Base-by-base conservation (phyloP, 37 sponge, comb jelly and placozoan genomes). In the Oscarella lobularis region DNA sequence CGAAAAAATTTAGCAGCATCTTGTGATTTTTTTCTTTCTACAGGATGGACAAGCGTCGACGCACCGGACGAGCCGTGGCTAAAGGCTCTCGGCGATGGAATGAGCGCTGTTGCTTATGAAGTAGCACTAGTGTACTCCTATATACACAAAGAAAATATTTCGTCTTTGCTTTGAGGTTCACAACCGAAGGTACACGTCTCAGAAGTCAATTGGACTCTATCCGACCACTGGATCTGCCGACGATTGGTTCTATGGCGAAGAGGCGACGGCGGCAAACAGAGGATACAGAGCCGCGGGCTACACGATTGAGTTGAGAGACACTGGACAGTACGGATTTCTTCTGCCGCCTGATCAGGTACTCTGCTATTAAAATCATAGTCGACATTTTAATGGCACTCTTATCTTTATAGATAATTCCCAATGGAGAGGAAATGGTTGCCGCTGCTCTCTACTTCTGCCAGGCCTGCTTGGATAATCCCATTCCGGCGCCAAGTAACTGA, bases 271-370 rank as follows among this genome's bases (percentile, higher is more conserved):
- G 3, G 74, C 38, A 34, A 87, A 87, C 38, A 39, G 71, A n/a
- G 83, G 67, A 5, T 83, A 80, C 41, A 40, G 87, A 27, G 67
- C 87, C 38, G 87, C 81, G 29, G 80, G 81, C 14, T 77, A 70
- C 37, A 80, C 80, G 33, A 40, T 87, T 72, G 87, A 87, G 71
- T 81, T 87, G 39, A 72, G 87, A 39, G 83, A 74, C 33, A 75
- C 6, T 48, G 83, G 81, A 14, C 6, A 3, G 20, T 87, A 87
- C 77, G 84, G 84, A 1, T 87, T 87, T 36, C 48, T 80, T 0
- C 74, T 87, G 14, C 87, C 87, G 36, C 72, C 83, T 33, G 74
- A 83, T 38, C 81, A 87, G 81, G 87, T 87, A 39, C 67, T 38
- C 31, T 68, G n/a, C n/a, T 9, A 48, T 48, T 48, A 20, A 27